Conservation (phyloP, 2,888 invertebrate genomes). For the Eurytoma adleriae region DNA sequence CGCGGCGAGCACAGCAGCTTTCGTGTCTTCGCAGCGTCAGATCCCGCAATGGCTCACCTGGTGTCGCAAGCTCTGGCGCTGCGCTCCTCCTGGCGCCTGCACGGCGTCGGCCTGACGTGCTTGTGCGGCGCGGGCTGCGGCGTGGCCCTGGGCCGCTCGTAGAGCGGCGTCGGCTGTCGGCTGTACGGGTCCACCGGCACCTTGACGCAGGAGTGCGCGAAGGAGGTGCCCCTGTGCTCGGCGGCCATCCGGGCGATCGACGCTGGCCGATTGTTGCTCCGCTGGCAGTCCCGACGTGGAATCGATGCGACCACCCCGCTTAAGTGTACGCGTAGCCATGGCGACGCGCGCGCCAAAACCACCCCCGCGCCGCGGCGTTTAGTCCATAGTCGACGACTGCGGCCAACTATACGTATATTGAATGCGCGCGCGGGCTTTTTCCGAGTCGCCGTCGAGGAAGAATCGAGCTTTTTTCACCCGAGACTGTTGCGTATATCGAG, state of each 20-base stretch:
- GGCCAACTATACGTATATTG: background rate
- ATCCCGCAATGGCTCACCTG: conserved; percentile 29
- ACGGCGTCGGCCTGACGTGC: background rate
- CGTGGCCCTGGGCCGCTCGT: conserved; percentile 78
- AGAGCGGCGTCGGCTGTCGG: conserved; percentile 84
- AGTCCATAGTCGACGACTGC: background rate
- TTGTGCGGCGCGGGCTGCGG: background rate
- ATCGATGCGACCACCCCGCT: conserved; percentile 56
- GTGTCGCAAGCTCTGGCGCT: background rate
- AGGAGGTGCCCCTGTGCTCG: conserved; percentile 81
- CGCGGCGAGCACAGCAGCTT: background rate
- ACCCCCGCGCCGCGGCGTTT: background rate
- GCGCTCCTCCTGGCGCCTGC: background rate
- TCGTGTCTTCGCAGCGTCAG: background rate
- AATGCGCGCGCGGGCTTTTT: too few species aligned
- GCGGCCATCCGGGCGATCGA: conserved; percentile 72
- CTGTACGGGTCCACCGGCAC: conserved; percentile 85
- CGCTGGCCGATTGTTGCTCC: background rate
- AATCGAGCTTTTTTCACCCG: background rate
- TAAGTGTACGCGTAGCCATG: conserved; percentile 61
- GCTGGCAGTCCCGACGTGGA: conserved; percentile 21
- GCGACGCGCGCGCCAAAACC: conserved; percentile 53
- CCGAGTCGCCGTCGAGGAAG: background rate
- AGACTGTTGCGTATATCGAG: background rate
- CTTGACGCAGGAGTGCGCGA: conserved; percentile 84